These are phyloP conservation scores for Darevskia mixta DNA, from an alignment of 2,797 vertebrate species.

Conservation along the genomic window DNA sequence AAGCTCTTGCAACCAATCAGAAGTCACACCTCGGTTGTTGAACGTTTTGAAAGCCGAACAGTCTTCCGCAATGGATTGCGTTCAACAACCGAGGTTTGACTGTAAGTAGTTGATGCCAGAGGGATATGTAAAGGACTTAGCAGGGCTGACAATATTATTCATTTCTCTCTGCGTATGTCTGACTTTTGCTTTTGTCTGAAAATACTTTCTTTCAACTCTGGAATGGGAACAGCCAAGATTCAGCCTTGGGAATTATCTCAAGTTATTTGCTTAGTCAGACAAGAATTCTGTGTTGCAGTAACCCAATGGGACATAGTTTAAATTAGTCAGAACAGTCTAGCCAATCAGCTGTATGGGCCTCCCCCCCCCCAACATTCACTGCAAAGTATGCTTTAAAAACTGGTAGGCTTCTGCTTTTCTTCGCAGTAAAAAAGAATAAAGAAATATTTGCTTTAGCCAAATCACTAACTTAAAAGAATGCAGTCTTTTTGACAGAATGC, in stretches of 20 bases:
- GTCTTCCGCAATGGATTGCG: too few relatives aligned
- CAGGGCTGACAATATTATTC: background rate
- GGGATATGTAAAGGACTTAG: background rate
- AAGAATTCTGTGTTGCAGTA: constrained; percentile 60
- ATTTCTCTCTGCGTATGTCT: constrained; percentile 24
- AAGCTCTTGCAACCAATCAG: too few relatives aligned
- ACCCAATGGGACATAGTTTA: constrained; percentile 66
- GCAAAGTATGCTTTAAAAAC: constrained; percentile 61
- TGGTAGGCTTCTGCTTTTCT: constrained; percentile 32
- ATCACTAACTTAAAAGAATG: background rate
- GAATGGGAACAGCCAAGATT: constrained; percentile 44
- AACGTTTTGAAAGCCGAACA: too few relatives aligned
- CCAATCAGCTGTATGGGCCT: constrained; percentile 67
- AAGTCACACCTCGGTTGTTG: too few relatives aligned
- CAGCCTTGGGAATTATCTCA: constrained; percentile 64
- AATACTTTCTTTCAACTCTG: constrained; percentile 46
- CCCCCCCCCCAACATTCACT: constrained; percentile 56
- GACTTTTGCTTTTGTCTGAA: constrained; percentile 34
- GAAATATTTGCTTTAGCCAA: background rate
- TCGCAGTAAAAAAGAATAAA: constrained; percentile 33
- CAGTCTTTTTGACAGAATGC: background rate
- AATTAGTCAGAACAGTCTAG: constrained; percentile 60
- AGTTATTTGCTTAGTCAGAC: constrained; percentile 63
- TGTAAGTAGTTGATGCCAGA: background rate
- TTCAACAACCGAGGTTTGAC: too few relatives aligned